phyloP scores from a whole-genome alignment of 2,113 vertebrate species.

The Ginglymostoma cirratum region DNA sequence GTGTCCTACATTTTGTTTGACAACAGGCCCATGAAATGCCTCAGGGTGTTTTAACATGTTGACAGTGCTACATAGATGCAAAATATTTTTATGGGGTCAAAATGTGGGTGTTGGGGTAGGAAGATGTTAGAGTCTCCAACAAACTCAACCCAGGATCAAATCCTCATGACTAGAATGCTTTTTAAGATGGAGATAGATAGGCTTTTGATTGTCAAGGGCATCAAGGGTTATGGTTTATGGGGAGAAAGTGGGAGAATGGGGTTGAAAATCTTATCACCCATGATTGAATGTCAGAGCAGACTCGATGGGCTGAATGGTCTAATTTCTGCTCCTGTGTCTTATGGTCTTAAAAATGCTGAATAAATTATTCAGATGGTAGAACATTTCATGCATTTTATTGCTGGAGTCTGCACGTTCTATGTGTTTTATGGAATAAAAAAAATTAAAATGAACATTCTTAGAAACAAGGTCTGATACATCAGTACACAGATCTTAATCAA shows the following conservation, averaged over 20 bases:
- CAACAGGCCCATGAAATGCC: background rate
- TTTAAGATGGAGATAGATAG: too few relatives aligned
- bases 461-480: background rate
- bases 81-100: background rate
- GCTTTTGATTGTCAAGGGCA: too few relatives aligned
- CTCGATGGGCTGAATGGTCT: too few relatives aligned
- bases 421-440: background rate
- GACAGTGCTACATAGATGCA: background rate
- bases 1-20: background rate
- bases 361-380: slow-evolving; percentile 12
- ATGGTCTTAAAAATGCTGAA: background rate
- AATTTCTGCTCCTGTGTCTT: too few relatives aligned
- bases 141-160: background rate
- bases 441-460: background rate
- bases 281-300: too few relatives aligned
- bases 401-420: background rate
- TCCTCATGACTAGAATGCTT: background rate
- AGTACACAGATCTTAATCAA: background rate
- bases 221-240: too few relatives aligned
- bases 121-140: background rate
- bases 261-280: too few relatives aligned
- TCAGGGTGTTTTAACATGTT: background rate
- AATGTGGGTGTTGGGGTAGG: background rate
- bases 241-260: too few relatives aligned
- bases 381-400: background rate